These are phyloP conservation scores for Lycaena phlaeas DNA, from an alignment of 2,888 invertebrate genomes.

Conservation along the genomic window DNA sequence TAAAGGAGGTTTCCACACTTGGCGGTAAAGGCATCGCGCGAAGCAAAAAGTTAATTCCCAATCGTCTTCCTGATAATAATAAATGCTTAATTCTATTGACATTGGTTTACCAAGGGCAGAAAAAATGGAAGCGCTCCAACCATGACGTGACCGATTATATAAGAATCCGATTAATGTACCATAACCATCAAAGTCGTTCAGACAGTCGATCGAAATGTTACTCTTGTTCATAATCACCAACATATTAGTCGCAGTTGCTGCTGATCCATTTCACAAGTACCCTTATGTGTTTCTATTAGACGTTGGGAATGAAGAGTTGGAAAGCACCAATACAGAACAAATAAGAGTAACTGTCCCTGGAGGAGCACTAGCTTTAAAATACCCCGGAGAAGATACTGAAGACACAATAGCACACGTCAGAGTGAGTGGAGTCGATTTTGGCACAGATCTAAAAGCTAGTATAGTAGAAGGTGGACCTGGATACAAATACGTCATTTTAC, in stretches of 20 bases:
- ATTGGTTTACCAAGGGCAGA: conserved; percentile 50
- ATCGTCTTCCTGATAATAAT: conserved; percentile 1
- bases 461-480: conserved; percentile 62
- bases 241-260: conserved; percentile 27
- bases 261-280: conserved; percentile 55
- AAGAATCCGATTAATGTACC: conserved; percentile 48
- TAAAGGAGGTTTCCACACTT: too few relatives aligned
- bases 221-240: conserved; percentile 33
- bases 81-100: conserved; percentile 26
- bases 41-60: background rate
- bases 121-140: conserved; percentile 48
- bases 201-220: conserved; percentile 41
- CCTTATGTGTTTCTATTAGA: conserved; percentile 58
- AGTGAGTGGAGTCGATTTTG: conserved; percentile 60
- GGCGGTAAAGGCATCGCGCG: too few relatives aligned
- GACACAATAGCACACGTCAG: conserved; percentile 52
- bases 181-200: conserved; percentile 39
- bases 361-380: conserved; percentile 52
- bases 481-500: conserved; percentile 52
- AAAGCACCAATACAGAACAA: conserved; percentile 51
- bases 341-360: conserved; percentile 54
- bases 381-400: conserved; percentile 49
- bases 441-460: conserved; percentile 53
- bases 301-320: conserved; percentile 61
- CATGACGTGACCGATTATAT: conserved; percentile 53